Percentiles rank a stretch among this genome's conserved stretches.
These are phyloP conservation scores for Calameuta filiformis DNA, from an alignment of 2,888 invertebrate genomes.

Conservation along the genomic window DNA sequence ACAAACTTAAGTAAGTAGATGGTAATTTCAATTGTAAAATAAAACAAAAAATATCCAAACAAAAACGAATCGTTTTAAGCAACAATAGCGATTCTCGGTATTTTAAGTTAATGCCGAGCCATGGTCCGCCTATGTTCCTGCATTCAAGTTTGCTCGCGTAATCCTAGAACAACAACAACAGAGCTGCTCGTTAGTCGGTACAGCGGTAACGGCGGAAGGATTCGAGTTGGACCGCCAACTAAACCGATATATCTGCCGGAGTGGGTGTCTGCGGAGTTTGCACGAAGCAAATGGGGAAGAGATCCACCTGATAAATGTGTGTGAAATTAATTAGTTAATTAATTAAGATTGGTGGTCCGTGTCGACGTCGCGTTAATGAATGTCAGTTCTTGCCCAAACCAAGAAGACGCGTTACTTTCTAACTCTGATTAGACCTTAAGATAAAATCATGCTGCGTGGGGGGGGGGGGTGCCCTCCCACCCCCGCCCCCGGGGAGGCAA, in stretches of 20 bases:
- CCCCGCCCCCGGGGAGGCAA: too few relatives aligned
- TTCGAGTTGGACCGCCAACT: constrained; percentile 48
- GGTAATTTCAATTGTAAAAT: not conserved
- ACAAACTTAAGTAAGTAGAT: too few relatives aligned
- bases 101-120: not conserved
- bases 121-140: constrained; percentile 22
- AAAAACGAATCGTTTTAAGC: not conserved
- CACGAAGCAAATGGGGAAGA: constrained; percentile 27
- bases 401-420: constrained; percentile 9
- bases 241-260: constrained; percentile 52
- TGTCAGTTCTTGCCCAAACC: not conserved
- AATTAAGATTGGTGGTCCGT: constrained; percentile 44
- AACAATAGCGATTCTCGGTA: not conserved
- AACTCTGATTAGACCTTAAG: not conserved
- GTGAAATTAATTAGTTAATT: constrained; percentile 58
- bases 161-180: constrained; percentile 30
- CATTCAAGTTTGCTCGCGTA: constrained; percentile 30
- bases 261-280: constrained; percentile 45
- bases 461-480: too few relatives aligned
- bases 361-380: not conserved
- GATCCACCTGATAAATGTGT: constrained; percentile 53
- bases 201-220: constrained; percentile 41
- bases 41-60: not conserved
- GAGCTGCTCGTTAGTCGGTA: constrained; percentile 43
- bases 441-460: not conserved